Percentiles rank a stretch among this genome's conserved stretches.
Conservation (phyloP, 2,113 vertebrate genomes). For the Saguinus midas region DNA sequence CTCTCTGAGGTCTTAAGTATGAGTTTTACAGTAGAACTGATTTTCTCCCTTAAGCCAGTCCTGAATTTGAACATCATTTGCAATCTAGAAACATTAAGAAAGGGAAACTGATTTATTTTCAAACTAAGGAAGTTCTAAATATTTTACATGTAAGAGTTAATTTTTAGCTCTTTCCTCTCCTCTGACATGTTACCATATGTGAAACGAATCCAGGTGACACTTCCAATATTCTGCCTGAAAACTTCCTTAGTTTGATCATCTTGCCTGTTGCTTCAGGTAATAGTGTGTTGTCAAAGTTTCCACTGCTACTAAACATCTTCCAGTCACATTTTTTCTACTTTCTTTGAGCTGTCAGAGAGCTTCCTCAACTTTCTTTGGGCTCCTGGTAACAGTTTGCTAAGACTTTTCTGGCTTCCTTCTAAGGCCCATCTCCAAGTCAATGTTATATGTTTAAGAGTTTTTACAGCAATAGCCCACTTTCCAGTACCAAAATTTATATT, state of each 20-base stretch:
- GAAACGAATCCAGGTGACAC: neutral
- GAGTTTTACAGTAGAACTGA: neutral
- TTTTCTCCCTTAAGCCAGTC: neutral
- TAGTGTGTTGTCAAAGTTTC: neutral
- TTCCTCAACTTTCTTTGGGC: neutral
- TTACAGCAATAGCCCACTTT: neutral
- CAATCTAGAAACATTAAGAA: neutral
- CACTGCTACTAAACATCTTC: neutral
- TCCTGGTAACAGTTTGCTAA: neutral
- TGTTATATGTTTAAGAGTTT: neutral
- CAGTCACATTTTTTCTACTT: neutral
- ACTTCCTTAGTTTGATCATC: neutral
- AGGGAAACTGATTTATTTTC: neutral
- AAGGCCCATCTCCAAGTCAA: neutral
- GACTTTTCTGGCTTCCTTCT: neutral
- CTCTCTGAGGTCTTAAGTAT: neutral
- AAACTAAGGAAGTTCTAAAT: neutral
- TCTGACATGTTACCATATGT: neutral
- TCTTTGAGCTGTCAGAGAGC: neutral
- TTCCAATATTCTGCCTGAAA: neutral
- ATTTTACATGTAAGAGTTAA: neutral
- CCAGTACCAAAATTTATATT: neutral
- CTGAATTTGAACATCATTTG: conserved; percentile 29
- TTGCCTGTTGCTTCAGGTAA: neutral
- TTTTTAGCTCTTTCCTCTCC: neutral